Percentiles rank a stretch among this genome's conserved stretches.
Conservation (phyloP, 1,140 invertebrate genomes). For the Drosophila albomicans region DNA sequence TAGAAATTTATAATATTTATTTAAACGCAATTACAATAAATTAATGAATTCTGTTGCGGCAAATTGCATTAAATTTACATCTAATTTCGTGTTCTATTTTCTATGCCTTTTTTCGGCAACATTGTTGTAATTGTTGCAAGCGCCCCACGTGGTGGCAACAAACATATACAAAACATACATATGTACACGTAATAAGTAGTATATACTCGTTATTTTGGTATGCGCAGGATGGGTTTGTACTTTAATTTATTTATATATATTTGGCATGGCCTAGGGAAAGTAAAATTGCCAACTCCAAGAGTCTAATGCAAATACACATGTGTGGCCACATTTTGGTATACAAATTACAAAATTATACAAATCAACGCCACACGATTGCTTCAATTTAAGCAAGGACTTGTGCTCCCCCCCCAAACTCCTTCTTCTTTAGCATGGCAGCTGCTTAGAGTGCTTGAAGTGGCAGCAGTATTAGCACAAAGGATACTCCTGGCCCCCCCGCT, state of each 20-base stretch:
- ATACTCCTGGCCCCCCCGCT: not conserved
- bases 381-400: slow-evolving; percentile 66
- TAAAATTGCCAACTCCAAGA: slow-evolving; percentile 48
- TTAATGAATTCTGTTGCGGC: not conserved
- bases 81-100: not conserved
- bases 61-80: slow-evolving; percentile 4
- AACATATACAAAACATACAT: not conserved
- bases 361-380: slow-evolving; percentile 81
- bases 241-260: slow-evolving; percentile 80
- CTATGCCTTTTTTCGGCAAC: not conserved
- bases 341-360: slow-evolving; percentile 84
- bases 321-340: slow-evolving; percentile 79
- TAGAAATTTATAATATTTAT: not conserved
- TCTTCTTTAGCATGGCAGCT: slow-evolving; percentile 10
- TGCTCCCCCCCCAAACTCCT: not conserved
- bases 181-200: not conserved
- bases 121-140: slow-evolving; percentile 5
- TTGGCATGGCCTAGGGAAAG: slow-evolving; percentile 44
- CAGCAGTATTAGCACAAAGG: slow-evolving; percentile 39
- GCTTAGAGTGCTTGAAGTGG: slow-evolving; percentile 48
- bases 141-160: not conserved
- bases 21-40: not conserved
- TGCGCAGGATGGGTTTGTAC: slow-evolving; percentile 41
- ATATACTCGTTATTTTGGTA: not conserved
- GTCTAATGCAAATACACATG: slow-evolving; percentile 56